These are phyloP conservation scores for Oreamnos americanus DNA, from an alignment of 2,113 vertebrate genomes.

Conservation along the genomic window DNA sequence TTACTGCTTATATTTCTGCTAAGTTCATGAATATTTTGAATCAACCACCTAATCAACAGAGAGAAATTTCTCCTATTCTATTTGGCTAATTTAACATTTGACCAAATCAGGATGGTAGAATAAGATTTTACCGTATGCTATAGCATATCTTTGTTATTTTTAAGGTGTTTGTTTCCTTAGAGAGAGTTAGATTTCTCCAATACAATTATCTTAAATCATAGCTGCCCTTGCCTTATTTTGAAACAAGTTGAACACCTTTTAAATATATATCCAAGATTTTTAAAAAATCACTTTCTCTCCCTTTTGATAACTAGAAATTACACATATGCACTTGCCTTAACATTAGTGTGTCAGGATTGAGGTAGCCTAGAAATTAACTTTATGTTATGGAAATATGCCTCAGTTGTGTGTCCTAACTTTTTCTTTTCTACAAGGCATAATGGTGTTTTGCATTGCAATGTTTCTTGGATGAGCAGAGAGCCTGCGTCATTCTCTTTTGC, in stretches of 20 bases:
- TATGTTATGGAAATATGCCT: background rate
- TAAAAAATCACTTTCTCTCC: background rate
- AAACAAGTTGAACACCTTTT: background rate
- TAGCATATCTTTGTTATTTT: background rate
- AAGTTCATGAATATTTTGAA: conserved; percentile 57
- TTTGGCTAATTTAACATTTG: conserved; percentile 39
- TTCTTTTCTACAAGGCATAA: background rate
- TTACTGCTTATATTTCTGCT: conserved; percentile 18
- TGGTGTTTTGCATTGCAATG: background rate
- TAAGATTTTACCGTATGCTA: background rate
- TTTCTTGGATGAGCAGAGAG: background rate
- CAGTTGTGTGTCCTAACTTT: background rate
- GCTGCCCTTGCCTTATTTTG: background rate
- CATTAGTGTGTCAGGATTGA: background rate
- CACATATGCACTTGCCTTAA: background rate
- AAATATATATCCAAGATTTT: background rate
- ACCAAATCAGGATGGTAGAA: background rate
- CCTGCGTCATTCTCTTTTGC: conserved; percentile 46
- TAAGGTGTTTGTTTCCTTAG: background rate
- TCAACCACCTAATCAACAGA: conserved; percentile 17
- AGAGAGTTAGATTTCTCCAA: background rate
- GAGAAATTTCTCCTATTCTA: conserved; percentile 4
- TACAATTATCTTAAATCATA: background rate
- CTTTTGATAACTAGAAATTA: background rate
- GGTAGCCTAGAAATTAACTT: background rate